Percentiles rank a stretch among this genome's conserved stretches.
These are phyloP conservation scores for Microtus richardsoni DNA, from an alignment of 2,113 vertebrate species.

Conservation along the genomic window DNA sequence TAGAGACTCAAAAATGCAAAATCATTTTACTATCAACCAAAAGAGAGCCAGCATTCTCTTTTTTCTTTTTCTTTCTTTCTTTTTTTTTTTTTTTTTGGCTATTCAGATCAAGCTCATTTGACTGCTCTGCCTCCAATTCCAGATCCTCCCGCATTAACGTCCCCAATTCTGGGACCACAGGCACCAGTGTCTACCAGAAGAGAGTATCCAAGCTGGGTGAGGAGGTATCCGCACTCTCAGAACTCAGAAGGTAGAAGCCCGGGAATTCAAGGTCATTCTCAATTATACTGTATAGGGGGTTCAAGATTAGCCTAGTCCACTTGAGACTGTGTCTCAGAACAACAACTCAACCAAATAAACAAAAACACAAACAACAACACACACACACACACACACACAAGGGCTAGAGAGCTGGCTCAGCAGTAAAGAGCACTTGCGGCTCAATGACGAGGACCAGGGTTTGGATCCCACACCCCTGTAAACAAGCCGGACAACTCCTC, in stretches of 20 bases:
- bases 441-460: background rate
- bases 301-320: background rate
- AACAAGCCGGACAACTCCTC: background rate
- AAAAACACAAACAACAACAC: background rate
- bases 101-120: background rate
- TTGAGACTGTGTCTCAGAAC: too few relatives aligned
- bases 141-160: background rate
- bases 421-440: too few relatives aligned
- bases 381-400: background rate
- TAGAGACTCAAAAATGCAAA: background rate
- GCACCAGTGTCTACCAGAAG: background rate
- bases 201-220: too few relatives aligned
- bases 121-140: background rate
- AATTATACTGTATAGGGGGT: too few relatives aligned
- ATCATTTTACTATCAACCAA: background rate
- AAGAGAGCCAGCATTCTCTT: background rate
- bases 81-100: fast-evolving
- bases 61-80: fast-evolving
- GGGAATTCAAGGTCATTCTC: too few relatives aligned
- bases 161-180: background rate
- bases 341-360: too few relatives aligned
- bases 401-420: background rate
- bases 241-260: background rate
- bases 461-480: background rate
- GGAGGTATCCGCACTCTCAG: background rate